phyloP scores from a whole-genome alignment of 2,797 vertebrate genomes.

The Anabacerthia variegaticeps region DNA sequence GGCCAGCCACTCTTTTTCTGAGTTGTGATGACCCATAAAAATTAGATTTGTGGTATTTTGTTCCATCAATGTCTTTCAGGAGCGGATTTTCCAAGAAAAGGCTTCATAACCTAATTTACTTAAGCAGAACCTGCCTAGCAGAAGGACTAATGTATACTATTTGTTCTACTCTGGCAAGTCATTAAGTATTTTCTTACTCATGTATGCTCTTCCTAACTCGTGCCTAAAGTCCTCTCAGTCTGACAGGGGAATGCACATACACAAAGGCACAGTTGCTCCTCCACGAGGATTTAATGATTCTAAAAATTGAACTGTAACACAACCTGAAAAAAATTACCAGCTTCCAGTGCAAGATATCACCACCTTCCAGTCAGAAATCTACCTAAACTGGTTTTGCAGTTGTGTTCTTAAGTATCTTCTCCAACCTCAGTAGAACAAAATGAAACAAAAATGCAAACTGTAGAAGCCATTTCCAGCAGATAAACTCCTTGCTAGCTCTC shows the following conservation, averaged over 20 bases:
- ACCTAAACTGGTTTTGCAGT: background rate
- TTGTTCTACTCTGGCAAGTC: background rate
- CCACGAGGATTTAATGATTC: background rate
- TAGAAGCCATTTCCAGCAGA: slow-evolving; percentile 48
- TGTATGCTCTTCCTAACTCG: background rate
- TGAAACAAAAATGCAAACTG: background rate
- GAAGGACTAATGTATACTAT: background rate
- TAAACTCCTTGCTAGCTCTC: slow-evolving; percentile 16
- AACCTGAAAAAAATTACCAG: background rate
- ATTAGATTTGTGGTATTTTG: background rate
- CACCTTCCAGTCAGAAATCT: background rate
- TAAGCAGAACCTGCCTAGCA: background rate
- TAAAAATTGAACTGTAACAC: background rate
- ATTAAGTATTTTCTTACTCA: background rate
- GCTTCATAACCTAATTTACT: background rate
- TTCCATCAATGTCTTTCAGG: background rate
- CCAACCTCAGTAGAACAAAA: background rate
- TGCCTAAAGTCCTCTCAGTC: background rate
- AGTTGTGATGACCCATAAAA: background rate
- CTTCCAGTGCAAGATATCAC: background rate
- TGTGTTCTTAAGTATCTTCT: background rate
- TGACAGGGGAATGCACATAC: background rate
- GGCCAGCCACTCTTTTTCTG: background rate
- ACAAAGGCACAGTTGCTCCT: background rate
- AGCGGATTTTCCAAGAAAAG: background rate